Evolutionary conservation across 2,113 vertebrate genomes (phyloP).

Genomic region (Camelus bactrianus): DNA sequence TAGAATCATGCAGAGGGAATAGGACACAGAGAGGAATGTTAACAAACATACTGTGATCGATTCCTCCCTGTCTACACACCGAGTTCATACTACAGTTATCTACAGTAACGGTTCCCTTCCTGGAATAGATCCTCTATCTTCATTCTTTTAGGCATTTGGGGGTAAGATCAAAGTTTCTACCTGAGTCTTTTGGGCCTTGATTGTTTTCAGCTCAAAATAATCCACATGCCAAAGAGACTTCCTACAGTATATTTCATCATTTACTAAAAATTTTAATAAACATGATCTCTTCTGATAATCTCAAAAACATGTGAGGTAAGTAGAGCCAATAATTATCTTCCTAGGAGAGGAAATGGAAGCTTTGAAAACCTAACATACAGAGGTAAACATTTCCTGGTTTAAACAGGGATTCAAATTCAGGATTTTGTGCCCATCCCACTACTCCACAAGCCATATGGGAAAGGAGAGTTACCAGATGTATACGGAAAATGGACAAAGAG

Average conservation of each 20-base stretch:
- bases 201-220: not conserved
- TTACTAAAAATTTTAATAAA: slow-evolving; percentile 30
- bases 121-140: not conserved
- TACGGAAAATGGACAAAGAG: not conserved
- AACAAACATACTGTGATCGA: not conserved
- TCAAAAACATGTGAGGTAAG: not conserved
- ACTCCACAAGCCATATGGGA: not conserved
- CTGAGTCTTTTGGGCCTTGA: not conserved
- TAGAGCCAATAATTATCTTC: not conserved
- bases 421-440: not conserved
- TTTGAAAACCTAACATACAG: not conserved
- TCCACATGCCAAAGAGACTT: not conserved
- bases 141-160: not conserved
- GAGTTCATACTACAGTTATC: not conserved
- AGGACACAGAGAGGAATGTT: not conserved
- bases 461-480: not conserved
- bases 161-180: not conserved
- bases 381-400: slow-evolving; percentile 9
- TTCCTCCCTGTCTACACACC: not conserved
- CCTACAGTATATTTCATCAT: not conserved
- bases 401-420: not conserved
- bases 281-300: not conserved
- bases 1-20: not conserved
- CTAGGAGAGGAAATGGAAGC: not conserved
- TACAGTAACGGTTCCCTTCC: not conserved